Conservation (phyloP, 1,140 invertebrate species). For the Cheumatopsyche charites region DNA sequence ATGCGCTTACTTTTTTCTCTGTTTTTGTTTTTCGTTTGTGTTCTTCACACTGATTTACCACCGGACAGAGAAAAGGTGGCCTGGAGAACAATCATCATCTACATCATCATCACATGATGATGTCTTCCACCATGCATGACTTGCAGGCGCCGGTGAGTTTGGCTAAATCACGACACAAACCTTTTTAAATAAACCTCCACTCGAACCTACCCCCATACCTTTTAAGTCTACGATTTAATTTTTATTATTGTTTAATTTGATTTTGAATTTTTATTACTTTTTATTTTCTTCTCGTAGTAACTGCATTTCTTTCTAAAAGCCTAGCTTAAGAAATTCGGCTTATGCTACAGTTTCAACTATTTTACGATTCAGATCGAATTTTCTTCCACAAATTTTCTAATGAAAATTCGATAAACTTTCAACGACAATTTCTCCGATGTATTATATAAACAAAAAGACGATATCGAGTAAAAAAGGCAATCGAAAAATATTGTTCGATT, state of each 20-base stretch:
- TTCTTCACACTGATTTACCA: conserved; percentile 34
- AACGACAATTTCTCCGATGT: too few species aligned
- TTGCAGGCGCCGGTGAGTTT: conserved; percentile 61
- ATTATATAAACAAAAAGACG: too few species aligned
- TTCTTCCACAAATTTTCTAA: too few species aligned
- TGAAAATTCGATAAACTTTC: too few species aligned
- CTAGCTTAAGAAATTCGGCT: conserved; percentile 7
- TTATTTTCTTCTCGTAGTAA: conserved; percentile 29
- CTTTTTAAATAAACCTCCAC: conserved; percentile 18
- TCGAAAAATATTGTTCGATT: too few species aligned
- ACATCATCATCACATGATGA: conserved; percentile 56
- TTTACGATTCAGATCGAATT: too few species aligned
- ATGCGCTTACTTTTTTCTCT: conserved; percentile 47
- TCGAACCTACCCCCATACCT: background rate
- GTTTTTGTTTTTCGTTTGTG: conserved; percentile 33
- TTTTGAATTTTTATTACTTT: conserved; percentile 19
- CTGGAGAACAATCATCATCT: conserved; percentile 55
- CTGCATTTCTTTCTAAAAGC: conserved; percentile 29
- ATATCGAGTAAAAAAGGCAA: too few species aligned
- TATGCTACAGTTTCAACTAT: background rate
- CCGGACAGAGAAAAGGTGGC: conserved; percentile 47
- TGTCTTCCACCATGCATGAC: conserved; percentile 61
- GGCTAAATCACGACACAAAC: conserved; percentile 34
- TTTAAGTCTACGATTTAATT: conserved; percentile 14
- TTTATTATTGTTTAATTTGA: conserved; percentile 4